These are phyloP conservation scores for Yponomeuta plumbellus DNA, from an alignment of 2,888 invertebrate genomes.

Conservation along the genomic window DNA sequence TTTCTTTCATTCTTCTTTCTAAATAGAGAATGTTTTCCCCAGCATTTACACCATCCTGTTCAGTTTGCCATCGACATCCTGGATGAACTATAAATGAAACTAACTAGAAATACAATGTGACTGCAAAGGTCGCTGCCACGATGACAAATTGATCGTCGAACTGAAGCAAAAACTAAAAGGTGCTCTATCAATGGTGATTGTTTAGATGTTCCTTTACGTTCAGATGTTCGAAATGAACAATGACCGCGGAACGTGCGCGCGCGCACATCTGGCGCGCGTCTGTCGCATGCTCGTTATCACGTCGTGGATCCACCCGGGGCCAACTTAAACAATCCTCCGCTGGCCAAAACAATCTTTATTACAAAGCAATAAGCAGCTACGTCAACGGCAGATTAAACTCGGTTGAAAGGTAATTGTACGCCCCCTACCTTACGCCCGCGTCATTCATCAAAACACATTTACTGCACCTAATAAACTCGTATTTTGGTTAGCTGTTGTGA, in stretches of 20 bases:
- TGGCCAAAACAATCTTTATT: slow-evolving; percentile 17
- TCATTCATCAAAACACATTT: slow-evolving; percentile 20
- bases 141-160: background rate
- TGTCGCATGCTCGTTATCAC: slow-evolving; percentile 21
- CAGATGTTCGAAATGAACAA: slow-evolving; percentile 12
- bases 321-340: slow-evolving; percentile 19
- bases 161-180: background rate
- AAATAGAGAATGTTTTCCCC: too few species aligned
- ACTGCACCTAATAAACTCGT: background rate
- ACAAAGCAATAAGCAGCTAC: background rate
- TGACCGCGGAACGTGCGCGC: slow-evolving; percentile 16
- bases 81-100: too few species aligned
- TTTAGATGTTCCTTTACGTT: background rate
- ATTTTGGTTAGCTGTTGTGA: background rate
- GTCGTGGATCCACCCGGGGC: background rate
- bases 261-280: slow-evolving; percentile 23
- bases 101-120: slow-evolving; percentile 3
- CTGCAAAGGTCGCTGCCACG: slow-evolving; percentile 9
- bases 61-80: too few species aligned
- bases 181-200: background rate
- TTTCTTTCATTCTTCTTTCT: too few species aligned
- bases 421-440: slow-evolving; percentile 2
- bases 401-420: background rate
- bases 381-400: background rate
- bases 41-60: too few species aligned